Percentiles rank a stretch among this genome's conserved stretches.
phyloP scores from a whole-genome alignment of 1,140 invertebrate species.

The Hypsibius dujardini region DNA sequence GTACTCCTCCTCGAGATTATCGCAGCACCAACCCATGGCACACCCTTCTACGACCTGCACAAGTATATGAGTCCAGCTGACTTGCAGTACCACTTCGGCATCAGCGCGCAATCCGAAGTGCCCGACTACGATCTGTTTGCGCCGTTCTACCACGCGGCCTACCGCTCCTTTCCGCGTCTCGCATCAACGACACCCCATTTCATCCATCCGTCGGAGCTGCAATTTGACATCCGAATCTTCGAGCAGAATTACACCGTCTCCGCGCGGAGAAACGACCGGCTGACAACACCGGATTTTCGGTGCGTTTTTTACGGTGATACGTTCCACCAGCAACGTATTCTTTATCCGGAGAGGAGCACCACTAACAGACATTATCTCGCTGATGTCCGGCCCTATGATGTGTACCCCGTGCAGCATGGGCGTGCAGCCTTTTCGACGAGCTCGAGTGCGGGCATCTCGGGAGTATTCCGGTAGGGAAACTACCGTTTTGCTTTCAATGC shows the following conservation, averaged over 20 bases:
- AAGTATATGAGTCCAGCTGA: background rate
- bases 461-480: too few relatives aligned
- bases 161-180: background rate
- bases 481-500: too few relatives aligned
- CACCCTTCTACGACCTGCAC: background rate
- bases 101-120: background rate
- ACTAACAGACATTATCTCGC: too few relatives aligned
- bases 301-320: too few relatives aligned
- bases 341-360: too few relatives aligned
- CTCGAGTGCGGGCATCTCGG: too few relatives aligned
- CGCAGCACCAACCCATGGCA: background rate
- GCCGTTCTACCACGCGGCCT: background rate
- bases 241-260: background rate
- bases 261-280: background rate
- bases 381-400: too few relatives aligned
- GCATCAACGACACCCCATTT: background rate
- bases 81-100: background rate
- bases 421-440: too few relatives aligned
- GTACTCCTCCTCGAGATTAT: background rate
- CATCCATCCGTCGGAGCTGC: background rate
- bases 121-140: slow-evolving; percentile 8
- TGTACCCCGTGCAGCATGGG: too few relatives aligned
- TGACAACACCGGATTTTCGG: background rate
- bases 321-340: too few relatives aligned
- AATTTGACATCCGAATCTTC: background rate